A percentile compares a stretch with the other conserved stretches of the same genome.
Conservation (phyloP, 2,797 vertebrate species). For the Danionella dracula region DNA sequence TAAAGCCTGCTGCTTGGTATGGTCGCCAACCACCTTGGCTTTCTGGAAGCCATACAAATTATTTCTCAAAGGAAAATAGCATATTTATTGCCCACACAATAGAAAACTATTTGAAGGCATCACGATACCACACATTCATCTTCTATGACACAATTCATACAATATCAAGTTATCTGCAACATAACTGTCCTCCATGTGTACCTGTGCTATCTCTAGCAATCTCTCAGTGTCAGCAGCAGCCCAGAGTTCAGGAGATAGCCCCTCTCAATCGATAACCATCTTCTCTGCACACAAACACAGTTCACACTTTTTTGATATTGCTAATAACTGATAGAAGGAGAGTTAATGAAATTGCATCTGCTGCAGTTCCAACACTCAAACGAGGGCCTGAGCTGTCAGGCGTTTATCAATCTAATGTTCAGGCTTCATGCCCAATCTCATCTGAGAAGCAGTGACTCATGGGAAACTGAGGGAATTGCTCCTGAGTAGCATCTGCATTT, state of each 20-base stretch:
- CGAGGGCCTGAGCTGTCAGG: conserved; percentile 4
- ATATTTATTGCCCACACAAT: not conserved
- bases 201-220: conserved; percentile 15
- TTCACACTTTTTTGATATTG: conserved; percentile 27
- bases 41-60: no score
- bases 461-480: conserved; percentile 9
- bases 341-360: conserved; percentile 24
- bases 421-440: conserved; percentile 17
- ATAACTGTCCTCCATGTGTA: conserved; percentile 9
- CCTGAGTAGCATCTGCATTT: conserved; percentile 37
- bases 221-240: not conserved
- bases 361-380: conserved; percentile 14
- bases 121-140: conserved; percentile 6
- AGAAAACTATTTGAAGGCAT: conserved; percentile 1
- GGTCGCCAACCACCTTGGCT: no score
- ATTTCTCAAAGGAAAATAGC: not conserved
- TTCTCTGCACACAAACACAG: conserved; percentile 13
- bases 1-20: no score
- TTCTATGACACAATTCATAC: conserved; percentile 5
- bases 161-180: conserved; percentile 9
- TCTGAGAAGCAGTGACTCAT: conserved; percentile 32
- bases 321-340: conserved; percentile 25
- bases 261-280: conserved; percentile 29
- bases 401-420: conserved; percentile 35
- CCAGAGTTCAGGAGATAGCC: conserved; percentile 22